These are phyloP conservation scores for Myocastor coypus DNA, from an alignment of 2,113 vertebrate species.

Conservation along the genomic window DNA sequence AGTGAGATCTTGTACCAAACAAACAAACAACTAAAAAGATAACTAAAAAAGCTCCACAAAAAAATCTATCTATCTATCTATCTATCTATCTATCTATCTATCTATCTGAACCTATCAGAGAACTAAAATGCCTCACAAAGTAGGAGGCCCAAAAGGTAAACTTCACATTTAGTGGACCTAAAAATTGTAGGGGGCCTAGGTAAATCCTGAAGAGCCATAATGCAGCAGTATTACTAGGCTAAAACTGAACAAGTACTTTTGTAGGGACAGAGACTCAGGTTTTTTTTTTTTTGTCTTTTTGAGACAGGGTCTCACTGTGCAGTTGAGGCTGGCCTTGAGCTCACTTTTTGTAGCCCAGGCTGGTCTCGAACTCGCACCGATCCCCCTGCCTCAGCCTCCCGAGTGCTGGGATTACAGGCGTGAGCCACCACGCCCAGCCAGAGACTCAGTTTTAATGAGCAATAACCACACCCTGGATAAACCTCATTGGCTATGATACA, in stretches of 20 bases:
- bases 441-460: not conserved
- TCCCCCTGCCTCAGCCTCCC: too few relatives aligned
- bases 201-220: not conserved
- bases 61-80: too few relatives aligned
- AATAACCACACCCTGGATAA: not conserved
- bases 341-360: too few relatives aligned
- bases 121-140: not conserved
- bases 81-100: too few relatives aligned
- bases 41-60: not conserved
- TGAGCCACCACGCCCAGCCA: too few relatives aligned
- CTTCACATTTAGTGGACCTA: not conserved
- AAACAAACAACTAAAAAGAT: not conserved
- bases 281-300: too few relatives aligned
- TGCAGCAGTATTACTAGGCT: not conserved
- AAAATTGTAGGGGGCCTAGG: not conserved
- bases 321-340: too few relatives aligned
- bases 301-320: too few relatives aligned
- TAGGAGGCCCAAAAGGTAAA: not conserved
- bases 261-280: not conserved
- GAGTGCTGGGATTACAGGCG: too few relatives aligned
- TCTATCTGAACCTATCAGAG: not conserved
- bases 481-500: not conserved
- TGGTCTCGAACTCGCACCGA: too few relatives aligned
- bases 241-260: conserved; percentile 5
- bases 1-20: too few relatives aligned